Evolutionary conservation across 1,140 invertebrate species (phyloP), one percentile per base, ranked within the genome.

Genomic region (Ceratina calcarata): DNA sequence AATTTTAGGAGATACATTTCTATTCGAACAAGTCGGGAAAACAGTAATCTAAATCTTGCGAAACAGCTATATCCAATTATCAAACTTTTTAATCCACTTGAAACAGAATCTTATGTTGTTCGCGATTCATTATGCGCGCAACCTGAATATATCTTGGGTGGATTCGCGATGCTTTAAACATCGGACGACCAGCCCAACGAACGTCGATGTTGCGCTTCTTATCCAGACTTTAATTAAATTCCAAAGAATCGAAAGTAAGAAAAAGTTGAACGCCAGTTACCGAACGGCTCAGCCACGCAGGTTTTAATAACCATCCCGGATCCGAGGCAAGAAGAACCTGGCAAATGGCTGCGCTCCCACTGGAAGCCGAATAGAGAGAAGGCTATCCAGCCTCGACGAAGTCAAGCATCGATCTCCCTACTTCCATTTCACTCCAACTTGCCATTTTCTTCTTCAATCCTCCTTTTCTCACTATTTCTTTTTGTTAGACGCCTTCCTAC

Each of bases 361-460:
- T 73, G 78, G 71, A 80, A 86, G 84, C 76, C 73, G 71, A 82
- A 78, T 60, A 62, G 71, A 66, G 77, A 75, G 80, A 65, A 76
- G 81, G 65, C 49, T 82, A 73, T 80, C 65, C 82, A 61, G 78
- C 66, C 78, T 66, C 80, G 78, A 64, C 62, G 83, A 77, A 88
- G 85, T 87, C 87, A 85, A 86, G 84, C 87, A 89, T 91, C 88
- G 90, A 91, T 91, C 88, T 89, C 85, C 60, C 82, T 82, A 84
- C 20, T 37, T 45, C 32, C 37, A 13, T 71, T 66, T 68, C 57
- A 3, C 45, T 60, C 80, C 24, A 51, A 70, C 80, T 67, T 78
- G 24, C n/a, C 24, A 51, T 20, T 51, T 65, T 61, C 13, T 60
- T 58, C 51, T 49, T 18, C 61, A 49, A 58, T 68, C 73, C 80